Evolutionary conservation across 1,140 invertebrate genomes (phyloP).

Genomic region (Cepaea nemoralis): DNA sequence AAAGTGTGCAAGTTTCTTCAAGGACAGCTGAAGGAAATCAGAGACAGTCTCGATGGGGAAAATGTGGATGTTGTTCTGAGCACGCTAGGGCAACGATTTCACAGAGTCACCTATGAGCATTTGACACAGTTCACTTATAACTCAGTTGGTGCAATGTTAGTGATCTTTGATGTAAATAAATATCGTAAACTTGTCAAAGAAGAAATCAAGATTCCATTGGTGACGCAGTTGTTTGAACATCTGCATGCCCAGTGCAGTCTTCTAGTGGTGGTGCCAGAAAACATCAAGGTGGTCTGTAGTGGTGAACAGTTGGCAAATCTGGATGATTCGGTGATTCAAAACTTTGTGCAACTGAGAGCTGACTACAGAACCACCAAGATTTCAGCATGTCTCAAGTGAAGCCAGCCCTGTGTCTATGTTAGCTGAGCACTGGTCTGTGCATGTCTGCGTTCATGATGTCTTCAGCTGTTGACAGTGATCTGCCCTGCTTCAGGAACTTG

Average conservation of each 20-base stretch:
- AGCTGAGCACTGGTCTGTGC: no score
- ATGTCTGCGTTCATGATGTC: no score
- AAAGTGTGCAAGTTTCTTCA: conserved; percentile 89
- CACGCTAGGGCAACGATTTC: conserved; percentile 91
- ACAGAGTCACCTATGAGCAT: conserved; percentile 95
- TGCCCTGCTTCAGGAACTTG: no score
- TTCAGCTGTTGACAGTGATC: no score
- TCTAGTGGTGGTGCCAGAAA: conserved; percentile 94
- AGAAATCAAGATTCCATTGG: conserved; percentile 80
- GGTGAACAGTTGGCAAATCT: conserved; percentile 88
- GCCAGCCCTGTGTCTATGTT: no score
- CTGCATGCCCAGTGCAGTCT: conserved; percentile 96
- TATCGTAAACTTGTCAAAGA: conserved; percentile 84
- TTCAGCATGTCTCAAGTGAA: conserved; percentile 7
- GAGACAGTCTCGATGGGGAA: conserved; percentile 90
- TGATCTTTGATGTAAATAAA: conserved; percentile 98
- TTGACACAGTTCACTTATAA: conserved; percentile 95
- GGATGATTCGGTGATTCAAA: conserved; percentile 16
- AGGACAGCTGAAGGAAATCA: conserved; percentile 83
- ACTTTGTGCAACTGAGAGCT: conserved; percentile 22
- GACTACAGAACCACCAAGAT: conserved; percentile 27
- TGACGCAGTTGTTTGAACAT: conserved; percentile 91
- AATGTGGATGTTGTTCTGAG: conserved; percentile 88
- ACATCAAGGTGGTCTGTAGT: conserved; percentile 93
- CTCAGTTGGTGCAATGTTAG: conserved; percentile 90